Conservation (phyloP, 2,113 vertebrate genomes). For the Rhynchomys soricoides region DNA sequence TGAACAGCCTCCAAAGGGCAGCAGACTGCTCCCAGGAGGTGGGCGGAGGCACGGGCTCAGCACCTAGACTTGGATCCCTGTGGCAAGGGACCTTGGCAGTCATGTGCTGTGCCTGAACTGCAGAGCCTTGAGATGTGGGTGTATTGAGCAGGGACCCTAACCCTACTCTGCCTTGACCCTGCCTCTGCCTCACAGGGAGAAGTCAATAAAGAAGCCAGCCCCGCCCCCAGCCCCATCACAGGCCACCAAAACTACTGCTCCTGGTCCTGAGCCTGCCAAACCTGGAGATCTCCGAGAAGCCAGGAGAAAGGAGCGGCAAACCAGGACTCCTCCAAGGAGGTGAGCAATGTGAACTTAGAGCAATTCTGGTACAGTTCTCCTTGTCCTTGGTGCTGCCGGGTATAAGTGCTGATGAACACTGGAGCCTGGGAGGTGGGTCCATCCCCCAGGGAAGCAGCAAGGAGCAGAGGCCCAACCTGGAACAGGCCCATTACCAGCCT, state of each 20-base stretch:
- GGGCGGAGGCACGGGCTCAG: neutral
- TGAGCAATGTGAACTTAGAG: slow-evolving; percentile 65
- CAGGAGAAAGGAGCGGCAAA: slow-evolving; percentile 92
- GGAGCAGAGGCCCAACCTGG: neutral
- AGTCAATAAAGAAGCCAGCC: slow-evolving; percentile 90
- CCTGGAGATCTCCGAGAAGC: slow-evolving; percentile 90
- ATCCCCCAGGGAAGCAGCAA: neutral
- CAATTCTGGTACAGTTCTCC: neutral
- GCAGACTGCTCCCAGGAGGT: neutral
- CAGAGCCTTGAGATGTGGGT: neutral
- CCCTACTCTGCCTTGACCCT: neutral
- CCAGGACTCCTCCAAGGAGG: slow-evolving; percentile 92
- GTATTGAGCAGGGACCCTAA: neutral
- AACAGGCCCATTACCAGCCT: neutral
- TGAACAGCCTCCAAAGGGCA: neutral
- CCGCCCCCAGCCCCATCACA: slow-evolving; percentile 87
- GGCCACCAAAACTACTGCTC: slow-evolving; percentile 85
- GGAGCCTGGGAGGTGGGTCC: neutral
- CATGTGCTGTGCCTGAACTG: neutral
- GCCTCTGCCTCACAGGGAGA: slow-evolving; percentile 86
- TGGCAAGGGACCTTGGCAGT: neutral
- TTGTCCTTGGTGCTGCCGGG: neutral
- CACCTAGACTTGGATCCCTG: neutral
- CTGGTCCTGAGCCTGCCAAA: slow-evolving; percentile 88
- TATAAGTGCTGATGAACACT: neutral